Evolutionary conservation across 2,888 invertebrate species (phyloP).

Genomic region (Strigamia crassipes): DNA sequence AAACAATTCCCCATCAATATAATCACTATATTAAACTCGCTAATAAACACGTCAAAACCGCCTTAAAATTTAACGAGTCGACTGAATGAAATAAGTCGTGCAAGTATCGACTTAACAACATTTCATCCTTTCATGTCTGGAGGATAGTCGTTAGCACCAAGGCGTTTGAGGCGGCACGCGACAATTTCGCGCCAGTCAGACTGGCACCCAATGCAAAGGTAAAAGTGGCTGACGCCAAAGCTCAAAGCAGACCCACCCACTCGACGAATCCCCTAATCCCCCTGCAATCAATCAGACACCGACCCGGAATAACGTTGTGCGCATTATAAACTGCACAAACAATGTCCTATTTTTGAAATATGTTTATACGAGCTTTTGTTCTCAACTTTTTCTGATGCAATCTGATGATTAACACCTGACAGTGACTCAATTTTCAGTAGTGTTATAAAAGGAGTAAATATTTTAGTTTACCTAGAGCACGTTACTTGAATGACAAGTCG

Average conservation of each 20-base stretch:
- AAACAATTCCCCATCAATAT: no score
- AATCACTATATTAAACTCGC: no score
- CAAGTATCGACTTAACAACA: not conserved
- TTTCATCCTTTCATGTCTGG: slow-evolving; percentile 8
- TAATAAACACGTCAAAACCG: not conserved
- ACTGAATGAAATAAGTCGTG: not conserved
- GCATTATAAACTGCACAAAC: not conserved
- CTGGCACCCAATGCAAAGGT: slow-evolving; percentile 22
- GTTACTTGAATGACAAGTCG: not conserved
- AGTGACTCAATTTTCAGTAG: not conserved
- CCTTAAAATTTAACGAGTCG: not conserved
- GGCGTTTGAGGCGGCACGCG: slow-evolving; percentile 12
- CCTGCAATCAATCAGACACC: slow-evolving; percentile 17
- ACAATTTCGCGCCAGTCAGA: slow-evolving; percentile 33
- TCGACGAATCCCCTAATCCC: not conserved
- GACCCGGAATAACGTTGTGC: not conserved
- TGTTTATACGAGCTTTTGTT: not conserved
- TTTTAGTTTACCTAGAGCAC: not conserved
- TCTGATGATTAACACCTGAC: slow-evolving; percentile 19
- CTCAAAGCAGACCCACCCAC: slow-evolving; percentile 27
- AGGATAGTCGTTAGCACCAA: slow-evolving; percentile 3
- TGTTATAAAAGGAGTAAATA: slow-evolving; percentile 17
- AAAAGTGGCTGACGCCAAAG: slow-evolving; percentile 1
- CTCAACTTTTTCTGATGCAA: not conserved
- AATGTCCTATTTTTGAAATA: not conserved